Base-by-base conservation (phyloP, 2,113 vertebrate genomes). In the Phylloscopus trochiloides region DNA sequence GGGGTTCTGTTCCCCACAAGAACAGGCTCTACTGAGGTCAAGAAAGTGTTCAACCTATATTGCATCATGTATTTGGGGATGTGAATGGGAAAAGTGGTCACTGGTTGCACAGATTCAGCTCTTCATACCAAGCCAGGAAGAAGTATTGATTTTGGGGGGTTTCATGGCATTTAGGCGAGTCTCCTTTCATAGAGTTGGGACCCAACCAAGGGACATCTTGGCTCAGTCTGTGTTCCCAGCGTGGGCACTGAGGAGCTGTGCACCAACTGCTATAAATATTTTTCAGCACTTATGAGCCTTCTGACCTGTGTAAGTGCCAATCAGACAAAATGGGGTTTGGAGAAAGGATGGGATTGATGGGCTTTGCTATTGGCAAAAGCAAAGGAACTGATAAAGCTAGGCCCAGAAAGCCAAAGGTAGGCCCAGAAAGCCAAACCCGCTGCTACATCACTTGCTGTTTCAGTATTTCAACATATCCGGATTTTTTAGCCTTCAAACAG, bases 191-290 rank as follows among this genome's bases (percentile, higher is more conserved):
- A 7, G 26, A 8, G 7, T 2, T 62, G 31, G 8, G 22, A 34
- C 2, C 36, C 0, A 0, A 7, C 26, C 48, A 29, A 66, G 81
- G 26, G 34, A 32, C 3, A 4, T 26, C 59, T 36, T 67, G 5
- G 15, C 25, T 87, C 18, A 17, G 31, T 11, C 29, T 55, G 38
- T 42, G 47, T 15, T 87, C 28, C 45, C 34, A 57, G 40, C 5
- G 0, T 0, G 14, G 66, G 14, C 20, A 2, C 14, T 36, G 61
- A 88, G 40, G 48, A 79, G 24, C 19, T 63, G 32, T 17, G 40
- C 32, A 54, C 24, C 21, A 9, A 6, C 26, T 59, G 31, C 16
- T 82, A 3, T 51, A 68, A 87, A 78, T 31, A 36, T 32, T 88
- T 88, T 11, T 80, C 38, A 48, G 45, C 42, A 24, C 63, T 85